These are phyloP conservation scores for Cotesia vestalis DNA, from an alignment of 1,140 invertebrate species.

Conservation along the genomic window DNA sequence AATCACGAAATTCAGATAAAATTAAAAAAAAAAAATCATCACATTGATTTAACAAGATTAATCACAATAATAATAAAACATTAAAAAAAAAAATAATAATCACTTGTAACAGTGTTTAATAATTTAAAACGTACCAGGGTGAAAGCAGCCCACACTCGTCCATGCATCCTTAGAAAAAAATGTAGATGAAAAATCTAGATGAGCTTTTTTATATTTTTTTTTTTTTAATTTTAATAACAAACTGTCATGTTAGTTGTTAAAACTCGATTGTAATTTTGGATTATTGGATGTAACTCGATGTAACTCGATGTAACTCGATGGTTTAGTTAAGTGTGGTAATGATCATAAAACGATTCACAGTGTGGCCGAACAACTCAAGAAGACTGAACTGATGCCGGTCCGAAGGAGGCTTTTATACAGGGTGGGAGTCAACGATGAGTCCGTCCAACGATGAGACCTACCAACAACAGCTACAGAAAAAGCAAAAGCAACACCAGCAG, in stretches of 20 bases:
- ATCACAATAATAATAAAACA: not conserved
- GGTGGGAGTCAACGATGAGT: conserved; percentile 44
- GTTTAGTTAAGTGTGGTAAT: conserved; percentile 17
- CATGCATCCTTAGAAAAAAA: conserved; percentile 35
- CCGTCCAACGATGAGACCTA: not conserved
- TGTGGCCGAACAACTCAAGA: conserved; percentile 42
- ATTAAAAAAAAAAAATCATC: too few relatives aligned
- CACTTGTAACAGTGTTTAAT: conserved; percentile 7
- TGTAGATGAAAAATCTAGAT: not conserved
- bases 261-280: not conserved
- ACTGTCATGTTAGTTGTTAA: conserved; percentile 15
- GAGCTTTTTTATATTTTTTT: conserved; percentile 15
- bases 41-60: not conserved
- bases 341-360: conserved; percentile 35
- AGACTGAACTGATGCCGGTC: conserved; percentile 43
- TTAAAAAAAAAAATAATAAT: not conserved
- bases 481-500: conserved; percentile 36
- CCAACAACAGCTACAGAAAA: conserved; percentile 20
- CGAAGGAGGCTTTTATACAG: conserved; percentile 46
- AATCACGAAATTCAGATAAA: too few relatives aligned
- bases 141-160: conserved; percentile 33
- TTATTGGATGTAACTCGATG: not conserved
- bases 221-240: conserved; percentile 21
- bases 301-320: too few relatives aligned
- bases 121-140: conserved; percentile 42